A percentile compares a stretch with the other conserved stretches of the same genome.
phyloP scores from a whole-genome alignment of 2,888 invertebrate genomes.

The Atethmia centrago region DNA sequence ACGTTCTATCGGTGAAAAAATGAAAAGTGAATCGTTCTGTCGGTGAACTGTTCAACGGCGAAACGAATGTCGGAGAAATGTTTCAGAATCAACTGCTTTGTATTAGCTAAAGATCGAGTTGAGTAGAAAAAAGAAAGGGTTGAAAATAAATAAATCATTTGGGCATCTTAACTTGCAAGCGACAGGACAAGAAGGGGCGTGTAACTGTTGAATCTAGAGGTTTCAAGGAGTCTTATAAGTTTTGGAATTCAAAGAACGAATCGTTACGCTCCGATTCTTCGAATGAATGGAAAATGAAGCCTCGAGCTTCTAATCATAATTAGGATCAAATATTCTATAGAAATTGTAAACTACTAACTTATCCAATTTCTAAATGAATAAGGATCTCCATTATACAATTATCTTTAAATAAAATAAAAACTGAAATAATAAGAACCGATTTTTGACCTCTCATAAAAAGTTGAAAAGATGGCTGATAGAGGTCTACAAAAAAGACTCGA shows the following conservation, averaged over 20 bases:
- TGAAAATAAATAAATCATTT: neutral
- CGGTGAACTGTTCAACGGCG: too few species aligned
- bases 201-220: conserved; percentile 9
- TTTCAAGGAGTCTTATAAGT: neutral
- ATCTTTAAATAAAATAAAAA: too few species aligned
- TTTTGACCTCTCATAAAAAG: neutral
- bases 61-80: too few species aligned
- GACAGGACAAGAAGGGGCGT: neutral
- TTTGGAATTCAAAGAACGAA: neutral
- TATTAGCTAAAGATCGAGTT: neutral
- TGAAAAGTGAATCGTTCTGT: too few species aligned
- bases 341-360: neutral
- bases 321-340: neutral
- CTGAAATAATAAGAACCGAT: neutral
- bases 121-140: neutral
- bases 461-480: neutral
- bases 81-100: neutral
- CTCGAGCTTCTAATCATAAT: neutral
- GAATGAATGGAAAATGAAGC: neutral
- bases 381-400: neutral
- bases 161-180: neutral
- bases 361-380: too few species aligned
- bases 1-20: too few species aligned
- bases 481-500: neutral
- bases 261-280: neutral